phyloP scores from a whole-genome alignment of 2,797 vertebrate species.

The Chaetophractus vellerosus region DNA sequence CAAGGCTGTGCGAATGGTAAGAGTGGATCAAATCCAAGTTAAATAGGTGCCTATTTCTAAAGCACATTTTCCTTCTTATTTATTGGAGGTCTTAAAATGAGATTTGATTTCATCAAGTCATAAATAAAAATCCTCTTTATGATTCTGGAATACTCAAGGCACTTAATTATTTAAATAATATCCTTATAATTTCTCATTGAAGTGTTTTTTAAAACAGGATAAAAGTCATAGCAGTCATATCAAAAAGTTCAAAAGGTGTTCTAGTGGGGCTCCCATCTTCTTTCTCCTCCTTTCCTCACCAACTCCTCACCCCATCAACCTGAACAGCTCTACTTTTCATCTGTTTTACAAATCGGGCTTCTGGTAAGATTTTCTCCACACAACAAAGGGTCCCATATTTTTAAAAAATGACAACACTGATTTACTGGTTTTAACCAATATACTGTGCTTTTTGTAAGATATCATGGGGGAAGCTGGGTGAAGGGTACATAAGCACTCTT shows the following conservation, averaged over 20 bases:
- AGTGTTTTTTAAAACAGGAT: slow-evolving; percentile 17
- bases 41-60: neutral
- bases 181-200: neutral
- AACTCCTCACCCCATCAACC: neutral
- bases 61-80: neutral
- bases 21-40: slow-evolving; percentile 51
- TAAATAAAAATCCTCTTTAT: neutral
- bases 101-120: neutral
- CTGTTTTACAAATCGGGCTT: neutral
- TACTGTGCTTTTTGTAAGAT: neutral
- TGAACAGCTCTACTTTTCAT: neutral
- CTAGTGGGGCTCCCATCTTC: neutral
- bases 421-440: neutral
- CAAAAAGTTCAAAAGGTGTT: neutral
- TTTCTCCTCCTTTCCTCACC: neutral
- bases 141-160: neutral
- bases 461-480: neutral
- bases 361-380: neutral
- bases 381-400: neutral
- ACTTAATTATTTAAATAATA: slow-evolving; percentile 36
- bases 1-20: slow-evolving; percentile 98
- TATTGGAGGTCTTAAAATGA: neutral
- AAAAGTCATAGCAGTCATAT: neutral
- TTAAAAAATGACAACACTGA: neutral
- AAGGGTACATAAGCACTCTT: neutral